Base-by-base conservation (phyloP, 2,797 vertebrate genomes). In the Myioborus melanocephalus region DNA sequence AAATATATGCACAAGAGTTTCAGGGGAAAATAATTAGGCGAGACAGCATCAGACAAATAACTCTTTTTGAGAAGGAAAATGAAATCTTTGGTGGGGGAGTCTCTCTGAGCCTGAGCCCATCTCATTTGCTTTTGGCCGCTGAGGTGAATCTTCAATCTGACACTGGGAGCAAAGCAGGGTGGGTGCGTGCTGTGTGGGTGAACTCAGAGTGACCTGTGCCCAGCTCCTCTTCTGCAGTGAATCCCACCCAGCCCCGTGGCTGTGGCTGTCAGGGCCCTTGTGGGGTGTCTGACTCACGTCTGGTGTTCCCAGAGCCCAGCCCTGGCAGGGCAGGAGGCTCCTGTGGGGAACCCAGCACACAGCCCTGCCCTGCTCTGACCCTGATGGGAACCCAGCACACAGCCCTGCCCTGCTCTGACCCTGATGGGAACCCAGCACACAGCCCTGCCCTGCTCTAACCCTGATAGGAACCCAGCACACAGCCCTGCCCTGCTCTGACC, bases 1-100 rank as follows among this genome's bases (percentile, higher is more conserved):
- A 81, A 93, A 84, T 76, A 72, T 14, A 70, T 77, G 63, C 30
- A 6, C 49, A 66, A 72, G 66, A 70, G 53, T 92, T 96, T 49
- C 55, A 76, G 39, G 24, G 39, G 15, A 26, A 57, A 77, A 91
- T 50, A 78, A 68, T 50, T 32, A 89, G n/a, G 27, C 27, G 14
- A 76, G 66, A 59, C 35, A 69, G 43, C n/a, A 44, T 63, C 50
- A 81, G 55, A 55, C 8, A 65, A 68, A 47, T 39, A 84, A 15
- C 35, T 79, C 43, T 23, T 88, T 83, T 50, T 44, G 78, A 46
- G 56, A 71, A 79, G n/a, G n/a, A 70, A 90, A 72, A 63, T 23
- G 9, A 21, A 69, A 2, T 44, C 34, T 66, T 79, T 14, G 23
- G 9, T 20, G 18, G 5, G 8, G 3, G 26, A 24, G 6, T 28